Evolutionary conservation across 2,797 vertebrate genomes (phyloP).

Genomic region (Trachurus trachurus): DNA sequence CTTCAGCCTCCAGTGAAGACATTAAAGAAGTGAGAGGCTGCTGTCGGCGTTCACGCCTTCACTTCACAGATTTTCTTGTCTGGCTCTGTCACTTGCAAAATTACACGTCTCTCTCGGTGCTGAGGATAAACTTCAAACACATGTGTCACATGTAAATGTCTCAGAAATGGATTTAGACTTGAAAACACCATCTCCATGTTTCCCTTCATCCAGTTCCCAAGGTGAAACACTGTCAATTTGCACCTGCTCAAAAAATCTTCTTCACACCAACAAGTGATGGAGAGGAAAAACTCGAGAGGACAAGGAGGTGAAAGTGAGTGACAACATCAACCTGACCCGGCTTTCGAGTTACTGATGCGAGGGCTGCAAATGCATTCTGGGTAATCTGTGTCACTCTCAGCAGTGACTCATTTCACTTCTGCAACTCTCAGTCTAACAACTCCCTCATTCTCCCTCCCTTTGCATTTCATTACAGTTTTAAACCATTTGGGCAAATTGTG

Average conservation of each 20-base stretch:
- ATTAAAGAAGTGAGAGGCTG: background rate
- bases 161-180: background rate
- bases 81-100: background rate
- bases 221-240: background rate
- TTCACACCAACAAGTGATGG: background rate
- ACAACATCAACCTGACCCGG: background rate
- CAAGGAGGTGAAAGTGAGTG: background rate
- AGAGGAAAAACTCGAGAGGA: background rate
- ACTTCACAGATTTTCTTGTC: background rate
- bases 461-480: background rate
- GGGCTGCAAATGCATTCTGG: background rate
- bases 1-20: background rate
- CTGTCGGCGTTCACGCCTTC: background rate
- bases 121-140: background rate
- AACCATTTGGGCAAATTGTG: no score
- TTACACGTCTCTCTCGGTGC: background rate
- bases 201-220: conserved; percentile 1
- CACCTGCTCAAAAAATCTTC: background rate
- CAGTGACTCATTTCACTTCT: conserved; percentile 11
- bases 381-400: conserved; percentile 13
- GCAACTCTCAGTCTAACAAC: conserved; percentile 5
- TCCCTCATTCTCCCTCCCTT: background rate
- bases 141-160: background rate
- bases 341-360: conserved; percentile 1
- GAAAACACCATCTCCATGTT: background rate